phyloP scores from a whole-genome alignment of 2,888 invertebrate species.

The Eupelmus urozonus region DNA sequence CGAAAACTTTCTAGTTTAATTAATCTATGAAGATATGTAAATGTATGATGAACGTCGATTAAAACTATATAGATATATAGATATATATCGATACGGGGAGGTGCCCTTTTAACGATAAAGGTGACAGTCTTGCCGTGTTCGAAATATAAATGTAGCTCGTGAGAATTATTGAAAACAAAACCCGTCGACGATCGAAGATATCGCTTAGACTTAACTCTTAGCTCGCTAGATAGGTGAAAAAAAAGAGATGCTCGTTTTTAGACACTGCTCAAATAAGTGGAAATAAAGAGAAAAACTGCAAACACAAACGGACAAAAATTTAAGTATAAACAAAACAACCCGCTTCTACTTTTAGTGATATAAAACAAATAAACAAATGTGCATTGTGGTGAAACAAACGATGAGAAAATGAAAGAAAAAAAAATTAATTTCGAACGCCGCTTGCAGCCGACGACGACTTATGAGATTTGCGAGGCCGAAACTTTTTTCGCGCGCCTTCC shows the following conservation, averaged over 20 bases:
- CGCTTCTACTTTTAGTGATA: conserved; percentile 23
- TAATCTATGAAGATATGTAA: conserved; percentile 8
- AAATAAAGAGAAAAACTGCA: conserved; percentile 29
- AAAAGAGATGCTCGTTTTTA: conserved; percentile 65
- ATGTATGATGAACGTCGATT: conserved; percentile 52
- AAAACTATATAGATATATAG: conserved; percentile 14
- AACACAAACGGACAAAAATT: background rate
- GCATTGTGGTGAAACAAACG: background rate
- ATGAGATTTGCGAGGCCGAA: conserved; percentile 20
- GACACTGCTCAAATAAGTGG: conserved; percentile 69
- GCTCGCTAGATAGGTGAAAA: conserved; percentile 68
- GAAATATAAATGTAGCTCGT: conserved; percentile 6
- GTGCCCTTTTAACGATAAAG: conserved; percentile 62
- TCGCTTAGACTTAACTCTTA: conserved; percentile 64
- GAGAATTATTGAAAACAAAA: conserved; percentile 25
- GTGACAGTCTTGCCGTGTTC: conserved; percentile 23
- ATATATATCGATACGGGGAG: conserved; percentile 56
- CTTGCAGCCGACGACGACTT: conserved; percentile 26
- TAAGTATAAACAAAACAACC: conserved; percentile 4
- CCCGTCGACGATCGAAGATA: conserved; percentile 61
- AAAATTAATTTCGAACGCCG: background rate
- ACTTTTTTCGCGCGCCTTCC: conserved; percentile 10
- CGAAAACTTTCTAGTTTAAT: conserved; percentile 36
- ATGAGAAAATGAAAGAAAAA: background rate
- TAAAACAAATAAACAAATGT: background rate